Conservation (phyloP, 2,113 vertebrate species). For the Sorex araneus region DNA sequence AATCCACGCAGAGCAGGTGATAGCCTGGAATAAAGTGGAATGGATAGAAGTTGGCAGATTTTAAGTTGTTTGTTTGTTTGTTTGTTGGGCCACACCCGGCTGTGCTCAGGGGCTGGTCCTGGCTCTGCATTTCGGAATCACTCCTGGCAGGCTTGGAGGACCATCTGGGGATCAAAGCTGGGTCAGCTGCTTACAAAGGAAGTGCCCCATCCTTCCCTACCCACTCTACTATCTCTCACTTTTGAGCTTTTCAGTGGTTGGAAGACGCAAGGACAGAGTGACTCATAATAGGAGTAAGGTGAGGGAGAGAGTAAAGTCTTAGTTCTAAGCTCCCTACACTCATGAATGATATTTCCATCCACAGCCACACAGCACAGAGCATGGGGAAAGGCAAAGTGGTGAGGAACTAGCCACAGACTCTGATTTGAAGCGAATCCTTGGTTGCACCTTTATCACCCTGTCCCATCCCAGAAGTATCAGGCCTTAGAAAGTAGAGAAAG, state of each 20-base stretch:
- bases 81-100: too few species aligned
- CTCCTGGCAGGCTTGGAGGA: too few species aligned
- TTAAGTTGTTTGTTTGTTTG: too few species aligned
- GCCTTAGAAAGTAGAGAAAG: background rate
- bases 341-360: background rate
- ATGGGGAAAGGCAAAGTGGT: background rate
- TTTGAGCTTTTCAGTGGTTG: background rate
- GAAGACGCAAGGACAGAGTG: background rate
- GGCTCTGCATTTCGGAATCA: too few species aligned
- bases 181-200: too few species aligned
- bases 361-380: rapidly evolving
- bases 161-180: too few species aligned
- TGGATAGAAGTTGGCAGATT: background rate
- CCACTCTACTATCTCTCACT: too few species aligned
- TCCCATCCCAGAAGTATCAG: background rate
- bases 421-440: too few species aligned
- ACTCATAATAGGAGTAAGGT: background rate
- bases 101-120: too few species aligned
- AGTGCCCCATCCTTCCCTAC: too few species aligned
- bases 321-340: background rate
- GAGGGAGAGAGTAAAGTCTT: background rate
- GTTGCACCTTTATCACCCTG: background rate
- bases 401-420: background rate
- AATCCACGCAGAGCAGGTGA: background rate
- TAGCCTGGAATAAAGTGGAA: background rate